Evolutionary conservation across 1,140 invertebrate species (phyloP).

Genomic region (Drosophila orosa): DNA sequence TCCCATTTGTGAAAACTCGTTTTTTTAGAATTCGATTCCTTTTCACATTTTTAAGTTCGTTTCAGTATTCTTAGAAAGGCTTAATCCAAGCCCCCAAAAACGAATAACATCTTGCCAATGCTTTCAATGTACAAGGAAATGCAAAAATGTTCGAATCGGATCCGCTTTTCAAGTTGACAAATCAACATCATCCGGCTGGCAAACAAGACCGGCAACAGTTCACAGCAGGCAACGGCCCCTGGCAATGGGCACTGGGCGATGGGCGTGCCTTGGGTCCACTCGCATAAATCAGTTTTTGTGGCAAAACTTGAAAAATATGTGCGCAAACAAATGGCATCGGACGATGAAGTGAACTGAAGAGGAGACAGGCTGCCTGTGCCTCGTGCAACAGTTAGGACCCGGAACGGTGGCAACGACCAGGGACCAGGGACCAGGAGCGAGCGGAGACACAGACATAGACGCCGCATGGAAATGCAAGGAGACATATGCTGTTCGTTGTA

Average conservation of each 20-base stretch:
- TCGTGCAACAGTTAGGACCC: constrained; percentile 71
- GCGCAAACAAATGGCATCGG: constrained; percentile 71
- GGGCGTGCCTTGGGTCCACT: constrained; percentile 47
- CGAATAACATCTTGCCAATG: constrained; percentile 45
- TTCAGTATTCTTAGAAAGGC: not conserved
- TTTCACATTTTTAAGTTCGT: not conserved
- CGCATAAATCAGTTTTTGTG: constrained; percentile 78
- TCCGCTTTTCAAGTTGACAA: constrained; percentile 80
- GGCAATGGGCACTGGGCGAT: constrained; percentile 29
- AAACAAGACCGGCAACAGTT: constrained; percentile 47
- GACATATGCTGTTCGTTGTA: constrained; percentile 67
- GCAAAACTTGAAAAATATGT: constrained; percentile 79
- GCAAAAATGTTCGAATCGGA: constrained; percentile 68
- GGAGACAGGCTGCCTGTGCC: constrained; percentile 33
- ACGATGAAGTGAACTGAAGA: constrained; percentile 35
- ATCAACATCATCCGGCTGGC: constrained; percentile 77
- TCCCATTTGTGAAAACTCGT: not conserved
- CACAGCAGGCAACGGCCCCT: constrained; percentile 1
- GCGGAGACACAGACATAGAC: constrained; percentile 15
- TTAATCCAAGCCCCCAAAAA: constrained; percentile 35
- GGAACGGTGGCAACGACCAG: constrained; percentile 22
- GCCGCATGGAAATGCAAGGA: constrained; percentile 60
- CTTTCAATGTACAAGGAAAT: constrained; percentile 65
- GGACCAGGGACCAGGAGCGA: constrained; percentile 1
- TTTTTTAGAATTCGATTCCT: not conserved